Evolutionary conservation across 2,797 vertebrate genomes (phyloP), one percentile per base, ranked within the genome.

Genomic region (Meda fulgida): DNA sequence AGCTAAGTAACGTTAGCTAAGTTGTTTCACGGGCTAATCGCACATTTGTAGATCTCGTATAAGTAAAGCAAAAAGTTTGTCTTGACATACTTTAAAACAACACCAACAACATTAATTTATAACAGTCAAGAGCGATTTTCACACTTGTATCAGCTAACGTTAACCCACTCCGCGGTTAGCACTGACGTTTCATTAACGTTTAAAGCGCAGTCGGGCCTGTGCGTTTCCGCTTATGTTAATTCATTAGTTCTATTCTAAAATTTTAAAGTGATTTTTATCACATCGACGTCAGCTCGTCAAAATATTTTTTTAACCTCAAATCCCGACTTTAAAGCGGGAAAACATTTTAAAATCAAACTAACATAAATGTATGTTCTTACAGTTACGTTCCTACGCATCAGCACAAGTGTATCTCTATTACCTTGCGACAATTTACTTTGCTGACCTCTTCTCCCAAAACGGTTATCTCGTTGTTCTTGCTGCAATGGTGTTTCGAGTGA

Each of bases 131-230:
- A 31, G 7, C 2, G 7, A 72, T 48, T 23, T 66, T 5, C 19
- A 3, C 31, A n/a, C 31, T 70, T 66, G 34, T 18, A 4, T 26
- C 36, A 21, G 36, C 36, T 72, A 60, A 19, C 2, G 40, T 43
- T 16, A 40, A 23, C 7, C 2, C 0, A n/a, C 29, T 70, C 38
- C 3, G 3, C 13, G 36, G 14, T 23, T 31, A 9, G n/a, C 29
- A n/a, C 2, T 1, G 10, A 85, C 84, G 84, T 85, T 79, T 5
- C 34, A 7, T 3, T 21, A 40, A 78, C 82, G 82, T 80, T 80
- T 36, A 51, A 58, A 58, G 76, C 29, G 5, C 34, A 29, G 26
- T 36, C 21, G 21, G 77, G 84, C 67, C 84, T 81, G 7, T 40
- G 31, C 19, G 36, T 21, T 58, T 81, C 66, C 16, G 66, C 53